Evolutionary conservation across 2,113 vertebrate species (phyloP).

Genomic region (Mustela nigripes): DNA sequence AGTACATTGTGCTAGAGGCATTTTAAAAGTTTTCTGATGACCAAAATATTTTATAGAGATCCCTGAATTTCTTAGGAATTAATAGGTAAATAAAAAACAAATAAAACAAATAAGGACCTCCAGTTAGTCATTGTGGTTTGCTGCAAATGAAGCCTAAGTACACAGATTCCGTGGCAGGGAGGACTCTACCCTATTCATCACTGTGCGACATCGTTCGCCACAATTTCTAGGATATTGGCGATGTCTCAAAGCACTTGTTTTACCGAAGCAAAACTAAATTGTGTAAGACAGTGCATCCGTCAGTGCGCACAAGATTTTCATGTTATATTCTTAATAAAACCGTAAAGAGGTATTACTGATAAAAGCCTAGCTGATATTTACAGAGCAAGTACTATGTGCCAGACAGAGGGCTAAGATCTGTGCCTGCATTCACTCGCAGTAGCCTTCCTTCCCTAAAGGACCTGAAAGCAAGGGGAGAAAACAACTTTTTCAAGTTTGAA

Average conservation of each 20-base stretch:
- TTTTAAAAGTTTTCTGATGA: constrained; percentile 8
- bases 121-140: neutral
- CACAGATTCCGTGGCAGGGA: neutral
- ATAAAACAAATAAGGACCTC: neutral
- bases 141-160: neutral
- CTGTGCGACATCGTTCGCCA: fast-evolving
- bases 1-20: neutral
- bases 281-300: neutral
- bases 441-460: neutral
- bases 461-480: neutral
- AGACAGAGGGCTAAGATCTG: neutral
- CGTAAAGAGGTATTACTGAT: neutral
- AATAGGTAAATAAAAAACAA: neutral
- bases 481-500: neutral
- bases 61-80: neutral
- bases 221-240: neutral
- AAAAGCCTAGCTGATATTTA: neutral
- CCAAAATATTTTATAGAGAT: neutral
- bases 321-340: neutral
- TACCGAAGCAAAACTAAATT: neutral
- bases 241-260: neutral
- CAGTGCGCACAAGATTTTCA: fast-evolving
- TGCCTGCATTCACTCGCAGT: neutral
- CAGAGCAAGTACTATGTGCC: neutral
- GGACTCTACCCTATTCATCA: neutral